Base-by-base conservation (phyloP, 2,113 vertebrate species). In the Numida meleagris region DNA sequence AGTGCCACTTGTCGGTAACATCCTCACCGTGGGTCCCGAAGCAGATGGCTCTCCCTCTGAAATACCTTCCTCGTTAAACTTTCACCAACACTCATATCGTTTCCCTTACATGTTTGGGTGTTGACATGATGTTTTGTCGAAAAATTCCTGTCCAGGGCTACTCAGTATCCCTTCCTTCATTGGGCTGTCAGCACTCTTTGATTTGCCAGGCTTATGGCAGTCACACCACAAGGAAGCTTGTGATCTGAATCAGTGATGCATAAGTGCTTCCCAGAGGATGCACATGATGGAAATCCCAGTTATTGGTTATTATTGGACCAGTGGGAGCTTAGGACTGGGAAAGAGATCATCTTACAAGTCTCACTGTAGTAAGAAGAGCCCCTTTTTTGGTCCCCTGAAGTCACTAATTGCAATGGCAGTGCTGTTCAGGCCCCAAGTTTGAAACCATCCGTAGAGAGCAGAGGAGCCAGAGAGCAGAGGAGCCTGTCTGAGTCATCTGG, bases 271-370 rank as follows among this genome's bases (percentile, higher is more conserved):
- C 82, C 89, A 61, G 51, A 51, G 85, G 78, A 92, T 71, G 51
- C 46, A 59, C 92, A 79, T 67, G 89, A 92, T 89, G 87, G 94
- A 94, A 96, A 95, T 94, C 94, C 84, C 94, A 95, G 82, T 95
- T 94, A 89, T 89, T 92, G 67, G 72, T 88, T 91, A 73, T 95
- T 96, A 95, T 94, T 92, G 92, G 90, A 86, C 93, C 71, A 27
- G 71, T 72, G 93, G 91, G 94, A 93, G 53, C 50, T 66, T 45
- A 79, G 42, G 23, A 59, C 81, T 94, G 94, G 89, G 86, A 92
- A 94, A 93, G 34, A 91, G 75, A 94, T 96, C 82, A 11, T 91
- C 63, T 92, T 87, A 87, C 82, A 34, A 50, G 82, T 70, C 90
- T 82, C 74, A 85, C 82, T 34, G 55, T 58, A 91, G 71, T 55